Evolutionary conservation across 53 echinoderm and acorn worm species (phyloP).

Genomic region (Paracentrotus lividus): DNA sequence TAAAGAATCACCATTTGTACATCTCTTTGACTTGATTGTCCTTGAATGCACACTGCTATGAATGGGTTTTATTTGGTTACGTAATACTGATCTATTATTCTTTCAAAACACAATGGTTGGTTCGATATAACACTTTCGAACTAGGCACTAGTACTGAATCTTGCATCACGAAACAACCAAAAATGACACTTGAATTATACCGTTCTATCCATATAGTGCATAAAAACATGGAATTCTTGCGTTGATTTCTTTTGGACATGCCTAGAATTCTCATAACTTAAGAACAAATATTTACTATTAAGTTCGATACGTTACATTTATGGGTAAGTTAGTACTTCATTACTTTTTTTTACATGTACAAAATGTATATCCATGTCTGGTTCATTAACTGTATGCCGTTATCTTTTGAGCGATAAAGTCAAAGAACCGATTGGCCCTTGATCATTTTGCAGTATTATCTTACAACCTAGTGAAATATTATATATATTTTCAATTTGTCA

Average conservation of each 20-base stretch:
- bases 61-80: background rate
- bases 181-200: background rate
- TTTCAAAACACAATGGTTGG: background rate
- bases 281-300: background rate
- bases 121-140: background rate
- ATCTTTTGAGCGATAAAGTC: too few relatives aligned
- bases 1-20: too few relatives aligned
- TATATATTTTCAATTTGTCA: too few relatives aligned
- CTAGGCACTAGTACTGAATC: background rate
- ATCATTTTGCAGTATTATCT: too few relatives aligned
- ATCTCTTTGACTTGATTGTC: background rate
- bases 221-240: background rate
- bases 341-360: background rate
- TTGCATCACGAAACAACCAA: background rate
- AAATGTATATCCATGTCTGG: background rate
- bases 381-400: too few relatives aligned
- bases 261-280: background rate
- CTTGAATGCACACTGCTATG: background rate
- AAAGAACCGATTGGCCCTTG: too few relatives aligned
- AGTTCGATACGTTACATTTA: background rate
- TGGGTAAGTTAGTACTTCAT: background rate
- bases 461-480: too few relatives aligned
- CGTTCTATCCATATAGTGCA: background rate
- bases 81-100: background rate
- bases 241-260: background rate